phyloP scores from a whole-genome alignment of 2,113 vertebrate species.

The Hippocampus abdominalis region DNA sequence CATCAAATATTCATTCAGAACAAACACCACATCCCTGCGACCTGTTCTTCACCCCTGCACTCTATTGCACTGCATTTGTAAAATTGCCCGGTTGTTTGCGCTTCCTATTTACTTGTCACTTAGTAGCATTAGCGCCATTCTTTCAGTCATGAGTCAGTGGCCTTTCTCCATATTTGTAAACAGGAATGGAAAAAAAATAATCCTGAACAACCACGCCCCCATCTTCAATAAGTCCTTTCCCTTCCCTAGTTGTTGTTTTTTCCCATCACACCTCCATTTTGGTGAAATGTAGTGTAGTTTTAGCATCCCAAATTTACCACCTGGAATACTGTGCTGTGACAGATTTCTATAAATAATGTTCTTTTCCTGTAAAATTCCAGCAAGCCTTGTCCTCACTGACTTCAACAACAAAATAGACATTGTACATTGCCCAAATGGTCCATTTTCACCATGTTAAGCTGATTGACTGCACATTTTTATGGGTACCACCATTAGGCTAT shows the following conservation, averaged over 20 bases:
- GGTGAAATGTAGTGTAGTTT: not conserved
- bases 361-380: not conserved
- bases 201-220: not conserved
- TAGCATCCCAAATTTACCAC: not conserved
- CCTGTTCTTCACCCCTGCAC: conserved; percentile 14
- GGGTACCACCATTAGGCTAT: not conserved
- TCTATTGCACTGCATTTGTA: not conserved
- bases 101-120: conserved; percentile 6
- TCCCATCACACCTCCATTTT: not conserved
- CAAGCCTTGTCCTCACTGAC: not conserved
- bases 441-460: not conserved
- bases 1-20: conserved; percentile 36
- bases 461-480: not conserved
- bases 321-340: not conserved
- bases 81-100: not conserved
- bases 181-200: not conserved
- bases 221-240: not conserved
- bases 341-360: not conserved
- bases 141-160: not conserved
- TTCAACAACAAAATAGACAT: not conserved
- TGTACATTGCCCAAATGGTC: not conserved
- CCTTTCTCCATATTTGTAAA: not conserved
- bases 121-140: not conserved
- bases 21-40: conserved; percentile 23
- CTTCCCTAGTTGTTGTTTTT: not conserved